These are phyloP conservation scores for Branchellion lobata DNA, from an alignment of 2,888 invertebrate genomes.

Conservation along the genomic window DNA sequence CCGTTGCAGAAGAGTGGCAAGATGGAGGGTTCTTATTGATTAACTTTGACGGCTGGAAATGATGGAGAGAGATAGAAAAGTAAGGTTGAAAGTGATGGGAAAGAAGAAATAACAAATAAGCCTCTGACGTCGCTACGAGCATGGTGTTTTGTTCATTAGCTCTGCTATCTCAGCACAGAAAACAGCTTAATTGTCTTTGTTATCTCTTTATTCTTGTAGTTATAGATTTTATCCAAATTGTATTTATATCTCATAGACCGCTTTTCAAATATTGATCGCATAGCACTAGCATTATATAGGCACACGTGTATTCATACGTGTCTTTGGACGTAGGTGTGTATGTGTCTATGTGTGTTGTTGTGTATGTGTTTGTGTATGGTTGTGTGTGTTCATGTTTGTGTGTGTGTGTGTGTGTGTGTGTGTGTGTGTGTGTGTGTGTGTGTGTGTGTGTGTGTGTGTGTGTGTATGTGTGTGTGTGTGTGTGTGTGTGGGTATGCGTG, in stretches of 20 bases:
- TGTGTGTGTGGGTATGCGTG: background rate
- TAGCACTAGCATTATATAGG: background rate
- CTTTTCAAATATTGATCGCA: slow-evolving; percentile 19
- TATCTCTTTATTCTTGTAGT: background rate
- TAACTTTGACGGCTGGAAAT: too few relatives aligned
- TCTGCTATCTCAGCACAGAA: too few relatives aligned
- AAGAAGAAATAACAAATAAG: too few relatives aligned
- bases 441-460: background rate
- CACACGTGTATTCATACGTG: background rate
- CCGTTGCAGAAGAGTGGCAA: too few relatives aligned
- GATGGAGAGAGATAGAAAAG: too few relatives aligned
- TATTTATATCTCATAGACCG: slow-evolving; percentile 4
- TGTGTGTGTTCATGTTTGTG: background rate
- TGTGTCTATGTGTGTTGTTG: background rate
- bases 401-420: background rate
- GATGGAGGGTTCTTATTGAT: too few relatives aligned
- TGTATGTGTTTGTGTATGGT: background rate
- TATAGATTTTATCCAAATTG: slow-evolving; percentile 14
- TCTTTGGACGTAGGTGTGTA: slow-evolving; percentile 11
- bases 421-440: slow-evolving; percentile 2
- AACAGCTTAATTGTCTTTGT: too few relatives aligned
- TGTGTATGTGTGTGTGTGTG: background rate
- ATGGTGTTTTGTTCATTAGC: too few relatives aligned
- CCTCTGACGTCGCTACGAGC: too few relatives aligned
- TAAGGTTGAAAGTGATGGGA: too few relatives aligned